Evolutionary conservation across 1,140 invertebrate genomes (phyloP).

Genomic region (Lithobius niger): DNA sequence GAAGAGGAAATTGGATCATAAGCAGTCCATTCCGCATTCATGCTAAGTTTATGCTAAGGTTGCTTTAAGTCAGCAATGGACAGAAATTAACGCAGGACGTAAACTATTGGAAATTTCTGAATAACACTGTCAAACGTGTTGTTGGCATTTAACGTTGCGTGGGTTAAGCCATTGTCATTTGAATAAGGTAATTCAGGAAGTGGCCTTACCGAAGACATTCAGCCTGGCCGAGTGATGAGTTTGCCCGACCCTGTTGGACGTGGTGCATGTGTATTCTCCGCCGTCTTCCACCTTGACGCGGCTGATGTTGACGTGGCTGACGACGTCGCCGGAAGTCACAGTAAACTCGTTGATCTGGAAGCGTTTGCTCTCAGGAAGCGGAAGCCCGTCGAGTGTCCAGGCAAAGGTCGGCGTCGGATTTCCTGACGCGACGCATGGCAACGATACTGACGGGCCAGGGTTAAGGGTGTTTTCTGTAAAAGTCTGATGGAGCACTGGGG

Average conservation of each 20-base stretch:
- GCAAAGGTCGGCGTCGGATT: constrained; percentile 65
- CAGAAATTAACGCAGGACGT: no score
- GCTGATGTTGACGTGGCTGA: constrained; percentile 88
- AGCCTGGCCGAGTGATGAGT: constrained; percentile 66
- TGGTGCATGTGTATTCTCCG: constrained; percentile 76
- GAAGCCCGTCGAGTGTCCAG: constrained; percentile 67
- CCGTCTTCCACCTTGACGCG: constrained; percentile 77
- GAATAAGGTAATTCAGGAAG: no score
- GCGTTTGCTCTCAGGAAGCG: constrained; percentile 44
- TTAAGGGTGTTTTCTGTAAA: constrained; percentile 72
- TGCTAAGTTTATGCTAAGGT: no score
- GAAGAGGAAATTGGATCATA: no score
- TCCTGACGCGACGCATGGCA: constrained; percentile 72
- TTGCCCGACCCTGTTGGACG: constrained; percentile 61
- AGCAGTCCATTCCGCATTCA: no score
- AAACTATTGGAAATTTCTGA: no score
- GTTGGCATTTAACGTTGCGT: no score
- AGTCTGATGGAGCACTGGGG: constrained; percentile 63
- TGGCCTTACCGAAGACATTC: constrained; percentile 76
- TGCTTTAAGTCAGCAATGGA: no score
- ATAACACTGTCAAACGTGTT: no score
- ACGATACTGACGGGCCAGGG: constrained; percentile 63
- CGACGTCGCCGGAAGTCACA: constrained; percentile 69
- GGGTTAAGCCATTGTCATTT: no score
- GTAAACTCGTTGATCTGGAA: constrained; percentile 63